Percentiles rank a stretch among this genome's conserved stretches.
Evolutionary conservation across 2,888 invertebrate genomes (phyloP).

Genomic region (Stratiomys singularior): DNA sequence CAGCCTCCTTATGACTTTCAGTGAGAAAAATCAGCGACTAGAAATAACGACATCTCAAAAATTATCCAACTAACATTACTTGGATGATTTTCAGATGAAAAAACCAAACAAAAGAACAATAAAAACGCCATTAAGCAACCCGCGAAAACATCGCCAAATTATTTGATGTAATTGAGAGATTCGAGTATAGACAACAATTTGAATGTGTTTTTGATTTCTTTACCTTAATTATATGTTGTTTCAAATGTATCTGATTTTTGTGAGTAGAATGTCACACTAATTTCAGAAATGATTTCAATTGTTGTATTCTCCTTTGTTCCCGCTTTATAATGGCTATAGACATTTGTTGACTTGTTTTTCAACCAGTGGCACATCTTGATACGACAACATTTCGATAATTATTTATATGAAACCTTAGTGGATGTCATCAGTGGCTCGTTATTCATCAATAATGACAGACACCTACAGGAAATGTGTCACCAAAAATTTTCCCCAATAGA

Average conservation of each 20-base stretch:
- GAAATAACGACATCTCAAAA: too few relatives aligned
- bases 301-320: background rate
- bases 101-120: too few relatives aligned
- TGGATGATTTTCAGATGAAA: too few relatives aligned
- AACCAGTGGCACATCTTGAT: background rate
- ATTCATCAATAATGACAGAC: conserved; percentile 4
- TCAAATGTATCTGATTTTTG: background rate
- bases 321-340: too few relatives aligned
- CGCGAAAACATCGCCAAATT: too few relatives aligned
- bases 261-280: background rate
- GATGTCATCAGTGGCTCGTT: background rate
- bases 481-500: background rate
- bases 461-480: conserved; percentile 9
- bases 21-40: too few relatives aligned
- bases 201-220: background rate
- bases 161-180: background rate
- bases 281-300: background rate
- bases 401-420: background rate
- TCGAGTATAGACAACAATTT: background rate
- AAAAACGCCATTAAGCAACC: too few relatives aligned
- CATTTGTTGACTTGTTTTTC: background rate
- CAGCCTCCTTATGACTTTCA: too few relatives aligned
- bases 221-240: background rate
- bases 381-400: background rate
- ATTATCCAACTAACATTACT: too few relatives aligned